Conservation (phyloP, 2,797 vertebrate genomes). For the Lophotriccus pileatus region DNA sequence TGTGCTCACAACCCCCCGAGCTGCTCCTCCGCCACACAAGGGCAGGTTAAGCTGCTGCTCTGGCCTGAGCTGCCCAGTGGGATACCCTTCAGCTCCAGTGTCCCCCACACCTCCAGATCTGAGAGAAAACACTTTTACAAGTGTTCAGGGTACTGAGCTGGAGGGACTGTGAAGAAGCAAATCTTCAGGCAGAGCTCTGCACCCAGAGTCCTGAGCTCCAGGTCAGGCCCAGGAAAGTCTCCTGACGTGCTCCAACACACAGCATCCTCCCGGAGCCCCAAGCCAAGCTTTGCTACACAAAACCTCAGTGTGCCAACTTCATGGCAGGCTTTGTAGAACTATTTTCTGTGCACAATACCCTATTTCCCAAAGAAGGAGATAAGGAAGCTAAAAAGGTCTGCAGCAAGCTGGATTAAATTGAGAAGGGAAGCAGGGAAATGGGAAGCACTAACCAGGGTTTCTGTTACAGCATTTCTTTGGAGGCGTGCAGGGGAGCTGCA, state of each 20-base stretch:
- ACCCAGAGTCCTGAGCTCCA: rapidly evolving
- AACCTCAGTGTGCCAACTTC: not conserved
- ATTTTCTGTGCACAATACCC: not conserved
- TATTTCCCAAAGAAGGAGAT: not conserved
- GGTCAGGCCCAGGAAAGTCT: not conserved
- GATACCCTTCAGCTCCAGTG: not conserved
- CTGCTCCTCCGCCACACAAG: not conserved
- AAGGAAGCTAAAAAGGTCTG: not conserved
- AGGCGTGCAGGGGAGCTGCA: not conserved
- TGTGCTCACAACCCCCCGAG: not conserved
- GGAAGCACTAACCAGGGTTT: not conserved
- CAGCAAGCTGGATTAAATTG: not conserved
- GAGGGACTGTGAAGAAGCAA: not conserved
- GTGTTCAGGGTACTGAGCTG: not conserved
- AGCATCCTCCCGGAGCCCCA: not conserved
- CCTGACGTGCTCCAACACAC: not conserved
- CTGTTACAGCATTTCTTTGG: not conserved
- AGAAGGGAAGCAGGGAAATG: not conserved
- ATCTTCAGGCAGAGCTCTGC: not conserved
- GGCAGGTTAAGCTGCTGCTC: not conserved
- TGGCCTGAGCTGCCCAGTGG: not conserved
- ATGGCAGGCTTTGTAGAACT: not conserved
- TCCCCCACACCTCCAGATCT: not conserved
- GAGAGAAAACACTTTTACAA: not conserved
- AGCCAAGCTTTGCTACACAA: not conserved